A percentile compares a stretch with the other conserved stretches of the same genome.
Evolutionary conservation across 37 sponge, comb jelly and placozoan species (phyloP).

Genomic region (Tethya wilhelma): DNA sequence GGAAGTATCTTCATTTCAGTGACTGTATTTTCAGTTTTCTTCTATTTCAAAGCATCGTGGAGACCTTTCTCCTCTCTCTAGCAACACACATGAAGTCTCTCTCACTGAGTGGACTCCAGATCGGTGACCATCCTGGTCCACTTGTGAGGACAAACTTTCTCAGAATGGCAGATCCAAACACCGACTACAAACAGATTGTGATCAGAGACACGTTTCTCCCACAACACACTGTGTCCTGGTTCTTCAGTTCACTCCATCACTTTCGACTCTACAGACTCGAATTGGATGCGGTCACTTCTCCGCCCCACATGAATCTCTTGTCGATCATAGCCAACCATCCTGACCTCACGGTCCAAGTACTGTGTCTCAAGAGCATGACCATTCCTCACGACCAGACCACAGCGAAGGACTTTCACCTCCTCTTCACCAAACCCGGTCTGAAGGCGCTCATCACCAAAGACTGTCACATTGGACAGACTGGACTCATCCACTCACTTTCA

Average conservation of each 20-base stretch:
- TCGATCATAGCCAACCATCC: conserved; percentile 12
- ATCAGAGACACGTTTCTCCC: conserved; percentile 20
- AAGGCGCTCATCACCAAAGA: neutral
- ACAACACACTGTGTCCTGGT: conserved; percentile 6
- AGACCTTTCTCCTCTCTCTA: neutral
- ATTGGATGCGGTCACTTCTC: neutral
- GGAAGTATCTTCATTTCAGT: neutral
- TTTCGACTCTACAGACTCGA: conserved; percentile 14
- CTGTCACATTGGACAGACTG: conserved; percentile 20
- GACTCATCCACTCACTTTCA: conserved; percentile 7
- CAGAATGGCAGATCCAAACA: neutral
- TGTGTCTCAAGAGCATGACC: conserved; percentile 4
- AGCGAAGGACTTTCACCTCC: conserved; percentile 8
- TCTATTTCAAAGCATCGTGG: conserved; percentile 8
- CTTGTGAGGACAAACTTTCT: neutral
- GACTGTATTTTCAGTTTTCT: neutral
- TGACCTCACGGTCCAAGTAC: neutral
- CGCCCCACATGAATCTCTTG: neutral
- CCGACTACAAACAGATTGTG: conserved; percentile 6
- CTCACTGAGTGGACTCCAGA: no score
- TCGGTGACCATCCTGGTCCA: no score
- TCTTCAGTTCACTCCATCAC: conserved; percentile 3
- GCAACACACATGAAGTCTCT: neutral
- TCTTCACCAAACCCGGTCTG: conserved; percentile 2
- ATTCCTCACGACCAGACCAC: conserved; percentile 17